Base-by-base conservation (phyloP, 2,797 vertebrate genomes). In the Sebastes alutus region DNA sequence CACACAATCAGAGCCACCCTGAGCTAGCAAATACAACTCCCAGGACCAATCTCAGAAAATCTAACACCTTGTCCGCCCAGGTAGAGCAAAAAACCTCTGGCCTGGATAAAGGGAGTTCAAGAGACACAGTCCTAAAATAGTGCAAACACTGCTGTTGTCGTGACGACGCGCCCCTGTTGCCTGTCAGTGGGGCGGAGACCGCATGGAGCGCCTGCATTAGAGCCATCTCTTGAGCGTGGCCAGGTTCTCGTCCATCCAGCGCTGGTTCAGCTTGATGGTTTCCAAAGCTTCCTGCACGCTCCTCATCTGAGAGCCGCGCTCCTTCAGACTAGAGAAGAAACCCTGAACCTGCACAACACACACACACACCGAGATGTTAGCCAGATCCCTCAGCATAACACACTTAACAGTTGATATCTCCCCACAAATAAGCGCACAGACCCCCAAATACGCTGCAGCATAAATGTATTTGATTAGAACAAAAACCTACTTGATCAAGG, bases 211-310 rank as follows among this genome's bases (percentile, higher is more conserved):
- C 10, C 56, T 25, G 38, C 58, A 16, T 90, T 94, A 96, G 61
- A 98, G 94, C 89, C 92, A 94, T 2, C 64, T 22, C 1, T 29
- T 70, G 60, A 99, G 93, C 1, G 81, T 81, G 32, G 92, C 58
- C 12, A 98, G 89, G 86, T 98, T 98, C 25, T 75, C 94, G 11
- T 97, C 93, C 95, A 99, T 95, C 98, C 98, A 99, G 67, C 92
- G 95, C 84, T 96, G 95, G 92, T 99, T 99, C 77, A 97, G 72
- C 55, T 95, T 95, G 92, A 99, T 99, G 88, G 95, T 96, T 85
- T 98, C 97, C 62, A 96, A 85, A 35, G 97, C 97, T 72, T 98
- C 97, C 89, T 96, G 96, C 33, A 97, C 96, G 27, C 94, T 96
- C 46, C 90, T 96, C 89, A 98, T 96, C 77, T 96, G 96, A 84